A percentile compares a stretch with the other conserved stretches of the same genome.
These are phyloP conservation scores for Callosobruchus maculatus DNA, from an alignment of 2,888 invertebrate species.

Conservation along the genomic window DNA sequence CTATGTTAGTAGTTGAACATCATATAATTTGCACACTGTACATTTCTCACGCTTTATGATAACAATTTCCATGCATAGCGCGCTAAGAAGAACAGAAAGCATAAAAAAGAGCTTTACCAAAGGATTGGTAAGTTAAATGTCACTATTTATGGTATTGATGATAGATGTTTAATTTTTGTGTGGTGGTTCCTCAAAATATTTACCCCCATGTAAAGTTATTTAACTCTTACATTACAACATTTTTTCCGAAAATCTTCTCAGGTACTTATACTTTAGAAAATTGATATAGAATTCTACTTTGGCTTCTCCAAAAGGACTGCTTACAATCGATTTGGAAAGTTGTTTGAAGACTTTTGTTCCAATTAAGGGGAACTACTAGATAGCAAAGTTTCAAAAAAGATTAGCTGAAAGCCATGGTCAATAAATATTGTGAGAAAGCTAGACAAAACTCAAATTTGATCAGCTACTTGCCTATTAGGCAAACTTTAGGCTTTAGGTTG, in stretches of 20 bases:
- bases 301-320: background rate
- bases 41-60: constrained; percentile 29
- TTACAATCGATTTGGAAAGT: too few relatives aligned
- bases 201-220: background rate
- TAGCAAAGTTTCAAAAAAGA: too few relatives aligned
- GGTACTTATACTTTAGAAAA: background rate
- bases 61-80: constrained; percentile 61
- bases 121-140: constrained; percentile 65
- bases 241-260: too few relatives aligned
- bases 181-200: background rate
- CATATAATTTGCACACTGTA: background rate
- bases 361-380: too few relatives aligned
- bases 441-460: too few relatives aligned
- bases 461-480: too few relatives aligned
- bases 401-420: too few relatives aligned
- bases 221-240: too few relatives aligned
- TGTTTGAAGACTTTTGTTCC: too few relatives aligned
- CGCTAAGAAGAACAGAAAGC: constrained; percentile 68
- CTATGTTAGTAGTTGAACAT: background rate
- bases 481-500: too few relatives aligned
- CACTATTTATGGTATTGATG: background rate
- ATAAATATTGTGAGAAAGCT: too few relatives aligned
- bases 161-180: constrained; percentile 6
- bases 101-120: constrained; percentile 72
- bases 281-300: background rate